phyloP scores from a whole-genome alignment of 2,888 invertebrate species.

The Steinernema hermaphroditum region DNA sequence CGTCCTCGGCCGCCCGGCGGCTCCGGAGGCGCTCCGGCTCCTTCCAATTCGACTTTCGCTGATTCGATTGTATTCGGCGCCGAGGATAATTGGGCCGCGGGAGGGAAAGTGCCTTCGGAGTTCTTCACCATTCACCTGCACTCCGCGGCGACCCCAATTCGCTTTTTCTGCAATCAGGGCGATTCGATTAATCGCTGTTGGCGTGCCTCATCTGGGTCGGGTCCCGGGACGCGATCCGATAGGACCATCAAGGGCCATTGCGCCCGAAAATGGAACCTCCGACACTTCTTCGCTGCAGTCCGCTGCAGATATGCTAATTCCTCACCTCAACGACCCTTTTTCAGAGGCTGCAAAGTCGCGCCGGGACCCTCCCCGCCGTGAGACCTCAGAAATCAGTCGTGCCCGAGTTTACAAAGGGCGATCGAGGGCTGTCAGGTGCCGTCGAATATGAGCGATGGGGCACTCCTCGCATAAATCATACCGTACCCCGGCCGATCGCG shows the following conservation, averaged over 20 bases:
- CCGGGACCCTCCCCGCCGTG: neutral
- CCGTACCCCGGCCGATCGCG: constrained; percentile 20
- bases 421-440: neutral
- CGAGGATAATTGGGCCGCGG: constrained; percentile 18
- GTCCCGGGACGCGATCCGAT: too few relatives aligned
- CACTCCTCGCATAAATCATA: constrained; percentile 18
- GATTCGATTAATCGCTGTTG: constrained; percentile 29
- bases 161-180: neutral
- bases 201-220: too few relatives aligned
- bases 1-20: neutral
- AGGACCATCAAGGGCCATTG: constrained; percentile 8
- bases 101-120: neutral
- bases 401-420: neutral
- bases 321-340: constrained; percentile 15
- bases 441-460: constrained; percentile 17
- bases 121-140: neutral
- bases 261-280: constrained; percentile 16
- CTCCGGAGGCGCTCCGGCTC: neutral
- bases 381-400: neutral
- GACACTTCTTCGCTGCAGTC: neutral
- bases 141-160: neutral
- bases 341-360: neutral
- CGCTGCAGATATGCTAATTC: constrained; percentile 24
- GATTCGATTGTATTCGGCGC: constrained; percentile 25
- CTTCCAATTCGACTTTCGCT: constrained; percentile 29